Conservation (phyloP, 1,140 invertebrate species). For the Dendrolimus kikuchii region DNA sequence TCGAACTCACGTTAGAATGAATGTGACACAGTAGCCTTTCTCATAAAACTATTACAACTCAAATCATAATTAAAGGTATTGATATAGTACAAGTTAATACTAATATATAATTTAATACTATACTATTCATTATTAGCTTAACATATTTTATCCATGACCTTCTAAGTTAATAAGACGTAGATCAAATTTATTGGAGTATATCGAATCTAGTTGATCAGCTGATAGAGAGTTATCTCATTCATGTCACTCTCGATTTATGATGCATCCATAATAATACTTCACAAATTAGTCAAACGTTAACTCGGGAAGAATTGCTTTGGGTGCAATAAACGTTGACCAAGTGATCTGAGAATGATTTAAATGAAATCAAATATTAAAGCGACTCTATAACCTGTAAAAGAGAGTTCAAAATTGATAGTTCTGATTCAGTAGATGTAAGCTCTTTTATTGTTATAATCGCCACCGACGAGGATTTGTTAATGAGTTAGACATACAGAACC, state of each 20-base stretch:
- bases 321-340: constrained; percentile 61
- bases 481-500: constrained; percentile 50
- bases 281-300: constrained; percentile 71
- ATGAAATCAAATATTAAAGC: constrained; percentile 8
- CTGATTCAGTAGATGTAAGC: constrained; percentile 12
- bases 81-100: no score
- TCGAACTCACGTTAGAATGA: no score
- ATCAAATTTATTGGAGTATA: neutral
- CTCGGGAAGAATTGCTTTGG: constrained; percentile 56
- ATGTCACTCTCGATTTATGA: constrained; percentile 40
- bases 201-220: constrained; percentile 35
- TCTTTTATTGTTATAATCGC: constrained; percentile 13
- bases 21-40: no score
- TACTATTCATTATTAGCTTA: no score
- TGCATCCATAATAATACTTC: constrained; percentile 48
- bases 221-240: constrained; percentile 34
- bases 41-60: no score
- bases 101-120: no score
- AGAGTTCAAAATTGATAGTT: constrained; percentile 10
- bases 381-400: constrained; percentile 7
- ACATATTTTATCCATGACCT: no score
- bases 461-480: constrained; percentile 58
- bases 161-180: no score
- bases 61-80: no score
- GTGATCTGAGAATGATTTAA: constrained; percentile 50